Evolutionary conservation across 2,113 vertebrate genomes (phyloP).

Genomic region (Melierax canorus): DNA sequence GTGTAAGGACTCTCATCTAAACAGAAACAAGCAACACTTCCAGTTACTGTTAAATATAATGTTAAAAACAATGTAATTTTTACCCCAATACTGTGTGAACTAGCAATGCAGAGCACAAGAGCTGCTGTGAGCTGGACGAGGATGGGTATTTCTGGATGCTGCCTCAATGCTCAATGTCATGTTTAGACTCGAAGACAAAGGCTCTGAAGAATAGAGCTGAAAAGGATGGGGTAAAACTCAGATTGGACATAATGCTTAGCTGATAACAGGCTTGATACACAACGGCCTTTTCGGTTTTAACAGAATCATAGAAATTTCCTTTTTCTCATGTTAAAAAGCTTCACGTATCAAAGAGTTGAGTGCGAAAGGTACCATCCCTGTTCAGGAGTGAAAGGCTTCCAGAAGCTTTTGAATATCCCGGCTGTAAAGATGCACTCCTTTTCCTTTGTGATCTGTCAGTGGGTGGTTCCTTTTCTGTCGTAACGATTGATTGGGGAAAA

Average conservation of each 20-base stretch:
- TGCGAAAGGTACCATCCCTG: not conserved
- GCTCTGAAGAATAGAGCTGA: not conserved
- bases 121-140: not conserved
- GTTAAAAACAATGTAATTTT: not conserved
- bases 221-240: not conserved
- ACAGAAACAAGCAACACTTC: slow-evolving; percentile 66
- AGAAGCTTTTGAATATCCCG: not conserved
- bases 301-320: not conserved
- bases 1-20: slow-evolving; percentile 99
- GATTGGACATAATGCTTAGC: not conserved
- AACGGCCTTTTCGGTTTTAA: not conserved
- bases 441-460: not conserved
- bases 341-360: not conserved
- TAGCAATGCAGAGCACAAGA: not conserved
- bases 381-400: not conserved
- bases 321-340: not conserved
- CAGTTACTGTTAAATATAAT: slow-evolving; percentile 32
- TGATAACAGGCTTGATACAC: not conserved
- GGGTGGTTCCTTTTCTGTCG: not conserved
- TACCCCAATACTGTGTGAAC: not conserved
- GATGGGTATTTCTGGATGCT: not conserved
- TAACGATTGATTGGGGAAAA: not conserved
- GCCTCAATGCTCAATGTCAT: not conserved
- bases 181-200: not conserved
- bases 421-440: not conserved